Evolutionary conservation across 2,888 invertebrate species (phyloP).

Genomic region (Drosophila subsilvestris): DNA sequence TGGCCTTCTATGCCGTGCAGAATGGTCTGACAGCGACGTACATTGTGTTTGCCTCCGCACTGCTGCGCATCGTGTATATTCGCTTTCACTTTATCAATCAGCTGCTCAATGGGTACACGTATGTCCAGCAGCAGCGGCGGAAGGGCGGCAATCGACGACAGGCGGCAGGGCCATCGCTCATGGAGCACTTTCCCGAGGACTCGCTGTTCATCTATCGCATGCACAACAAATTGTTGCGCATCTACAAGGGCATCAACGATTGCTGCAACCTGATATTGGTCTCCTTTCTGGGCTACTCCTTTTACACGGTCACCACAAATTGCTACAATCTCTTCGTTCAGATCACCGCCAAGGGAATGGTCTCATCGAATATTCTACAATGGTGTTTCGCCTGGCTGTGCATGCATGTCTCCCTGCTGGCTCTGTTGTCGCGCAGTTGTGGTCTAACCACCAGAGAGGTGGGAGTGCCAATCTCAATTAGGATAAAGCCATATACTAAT

Average conservation of each 20-base stretch:
- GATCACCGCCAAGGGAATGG: conserved; percentile 70
- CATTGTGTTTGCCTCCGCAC: conserved; percentile 76
- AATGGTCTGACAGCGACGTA: conserved; percentile 76
- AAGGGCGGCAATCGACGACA: conserved; percentile 32
- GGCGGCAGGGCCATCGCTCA: conserved; percentile 21
- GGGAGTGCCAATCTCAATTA: conserved; percentile 17
- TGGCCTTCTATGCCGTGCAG: conserved; percentile 75
- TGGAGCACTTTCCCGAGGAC: conserved; percentile 77
- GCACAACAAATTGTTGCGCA: conserved; percentile 79
- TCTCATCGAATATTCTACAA: conserved; percentile 72
- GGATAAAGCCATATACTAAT: neutral
- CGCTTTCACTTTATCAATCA: conserved; percentile 80
- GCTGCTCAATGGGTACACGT: conserved; percentile 75
- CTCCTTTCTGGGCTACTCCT: conserved; percentile 81
- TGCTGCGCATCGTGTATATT: conserved; percentile 75
- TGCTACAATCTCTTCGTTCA: conserved; percentile 82
- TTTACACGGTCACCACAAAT: conserved; percentile 82
- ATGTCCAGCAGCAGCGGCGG: conserved; percentile 58
- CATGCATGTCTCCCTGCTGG: conserved; percentile 71
- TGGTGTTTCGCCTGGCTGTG: conserved; percentile 75
- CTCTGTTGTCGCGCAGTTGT: conserved; percentile 74
- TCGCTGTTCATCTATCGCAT: conserved; percentile 80
- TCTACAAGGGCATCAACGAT: conserved; percentile 80
- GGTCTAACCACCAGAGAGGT: conserved; percentile 80
- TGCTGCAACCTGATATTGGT: conserved; percentile 80